Conservation (phyloP, 2,797 vertebrate species). For the Melopsittacus undulatus region DNA sequence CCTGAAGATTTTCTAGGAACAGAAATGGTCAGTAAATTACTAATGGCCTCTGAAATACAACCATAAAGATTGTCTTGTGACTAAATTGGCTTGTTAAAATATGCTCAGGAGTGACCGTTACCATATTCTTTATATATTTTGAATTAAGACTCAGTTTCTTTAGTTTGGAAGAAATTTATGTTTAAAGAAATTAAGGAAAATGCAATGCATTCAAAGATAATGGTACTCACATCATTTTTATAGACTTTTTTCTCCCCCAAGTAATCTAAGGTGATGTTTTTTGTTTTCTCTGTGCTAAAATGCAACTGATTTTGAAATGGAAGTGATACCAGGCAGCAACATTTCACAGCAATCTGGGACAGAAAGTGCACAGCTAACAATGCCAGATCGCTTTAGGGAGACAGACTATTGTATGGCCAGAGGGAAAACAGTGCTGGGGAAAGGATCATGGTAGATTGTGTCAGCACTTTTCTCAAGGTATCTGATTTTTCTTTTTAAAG, state of each 20-base stretch:
- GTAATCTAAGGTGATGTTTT: background rate
- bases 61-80: background rate
- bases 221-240: background rate
- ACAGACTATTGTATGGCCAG: background rate
- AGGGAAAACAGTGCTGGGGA: background rate
- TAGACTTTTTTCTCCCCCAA: background rate
- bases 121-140: background rate
- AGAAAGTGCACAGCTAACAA: background rate
- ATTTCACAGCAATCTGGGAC: background rate
- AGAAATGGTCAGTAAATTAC: constrained; percentile 22
- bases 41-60: background rate
- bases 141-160: background rate
- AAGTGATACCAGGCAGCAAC: background rate
- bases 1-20: constrained; percentile 9
- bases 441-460: background rate
- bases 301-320: background rate
- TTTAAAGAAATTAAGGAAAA: background rate
- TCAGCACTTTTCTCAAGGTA: background rate
- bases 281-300: background rate
- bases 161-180: background rate
- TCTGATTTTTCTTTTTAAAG: background rate
- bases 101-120: background rate
- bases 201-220: background rate
- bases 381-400: background rate
- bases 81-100: constrained; percentile 13